Conservation (phyloP, 2,888 invertebrate genomes). For the Thecophora atra region DNA sequence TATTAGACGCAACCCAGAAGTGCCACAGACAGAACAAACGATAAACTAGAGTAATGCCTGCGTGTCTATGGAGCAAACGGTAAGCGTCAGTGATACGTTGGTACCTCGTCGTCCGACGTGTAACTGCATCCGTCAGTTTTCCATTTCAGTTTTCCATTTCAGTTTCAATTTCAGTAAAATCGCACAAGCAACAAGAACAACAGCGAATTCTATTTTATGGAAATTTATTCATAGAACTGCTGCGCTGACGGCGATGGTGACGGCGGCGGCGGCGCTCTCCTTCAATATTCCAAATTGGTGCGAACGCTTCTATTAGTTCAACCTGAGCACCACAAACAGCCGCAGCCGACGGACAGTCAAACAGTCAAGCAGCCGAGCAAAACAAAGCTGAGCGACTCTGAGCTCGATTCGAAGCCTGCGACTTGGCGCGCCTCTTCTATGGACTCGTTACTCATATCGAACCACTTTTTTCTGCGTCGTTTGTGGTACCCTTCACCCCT, state of each 20-base stretch:
- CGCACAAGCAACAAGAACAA: constrained; percentile 17
- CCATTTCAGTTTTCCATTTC: constrained; percentile 34
- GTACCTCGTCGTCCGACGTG: constrained; percentile 35
- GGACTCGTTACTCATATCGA: too few species aligned
- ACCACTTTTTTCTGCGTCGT: too few species aligned
- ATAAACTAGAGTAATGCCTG: background rate
- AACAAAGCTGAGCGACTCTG: constrained; percentile 7
- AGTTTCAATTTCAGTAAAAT: constrained; percentile 34
- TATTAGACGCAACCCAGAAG: constrained; percentile 36
- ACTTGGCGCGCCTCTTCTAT: background rate
- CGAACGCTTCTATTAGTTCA: constrained; percentile 26
- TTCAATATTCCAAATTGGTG: constrained; percentile 29
- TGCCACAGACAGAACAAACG: constrained; percentile 13
- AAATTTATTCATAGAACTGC: constrained; percentile 65
- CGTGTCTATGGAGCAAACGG: constrained; percentile 47
- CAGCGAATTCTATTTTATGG: constrained; percentile 51
- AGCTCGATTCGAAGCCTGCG: constrained; percentile 10
- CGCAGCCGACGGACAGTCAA: background rate
- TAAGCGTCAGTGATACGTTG: constrained; percentile 39
- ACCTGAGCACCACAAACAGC: background rate
- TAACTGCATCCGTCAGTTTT: constrained; percentile 38
- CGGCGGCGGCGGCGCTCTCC: background rate
- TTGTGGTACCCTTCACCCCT: too few species aligned
- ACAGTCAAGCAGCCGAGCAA: background rate
- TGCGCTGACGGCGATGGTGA: background rate